phyloP scores from a whole-genome alignment of 1,140 invertebrate genomes.

The Drosophila guanche region DNA sequence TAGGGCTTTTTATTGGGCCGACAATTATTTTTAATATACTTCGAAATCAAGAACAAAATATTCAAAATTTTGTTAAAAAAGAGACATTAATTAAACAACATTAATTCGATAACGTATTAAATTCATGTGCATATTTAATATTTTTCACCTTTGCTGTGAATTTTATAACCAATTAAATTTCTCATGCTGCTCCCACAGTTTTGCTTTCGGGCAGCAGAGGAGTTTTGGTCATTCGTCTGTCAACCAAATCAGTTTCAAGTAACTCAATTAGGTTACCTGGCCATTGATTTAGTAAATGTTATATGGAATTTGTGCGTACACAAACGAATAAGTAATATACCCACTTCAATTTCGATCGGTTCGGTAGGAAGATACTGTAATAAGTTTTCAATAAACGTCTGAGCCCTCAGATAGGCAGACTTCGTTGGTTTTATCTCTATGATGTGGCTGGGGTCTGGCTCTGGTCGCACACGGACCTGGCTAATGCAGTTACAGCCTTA shows the following conservation, averaged over 20 bases:
- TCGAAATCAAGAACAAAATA: too few relatives aligned
- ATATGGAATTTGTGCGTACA: conserved; percentile 14
- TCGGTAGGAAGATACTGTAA: conserved; percentile 10
- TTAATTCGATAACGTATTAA: too few relatives aligned
- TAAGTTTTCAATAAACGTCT: conserved; percentile 47
- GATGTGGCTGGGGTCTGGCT: conserved; percentile 1
- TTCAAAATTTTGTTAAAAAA: too few relatives aligned
- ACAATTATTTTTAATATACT: too few relatives aligned
- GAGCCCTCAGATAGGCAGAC: conserved; percentile 22
- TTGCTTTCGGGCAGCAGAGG: too few relatives aligned
- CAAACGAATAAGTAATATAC: conserved; percentile 2
- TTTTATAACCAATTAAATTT: too few relatives aligned
- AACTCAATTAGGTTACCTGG: conserved; percentile 31
- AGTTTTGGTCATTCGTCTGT: too few relatives aligned
- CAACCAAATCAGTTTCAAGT: conserved; percentile 10
- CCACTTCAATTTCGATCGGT: background rate
- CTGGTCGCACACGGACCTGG: background rate
- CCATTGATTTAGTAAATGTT: conserved; percentile 32
- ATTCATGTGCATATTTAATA: too few relatives aligned
- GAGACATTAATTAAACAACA: too few relatives aligned
- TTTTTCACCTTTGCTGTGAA: too few relatives aligned
- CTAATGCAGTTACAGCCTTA: conserved; percentile 34
- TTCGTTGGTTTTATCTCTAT: conserved; percentile 15
- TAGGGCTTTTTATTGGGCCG: too few relatives aligned
- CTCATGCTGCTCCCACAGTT: too few relatives aligned